A percentile compares a stretch with the other conserved stretches of the same genome.
Evolutionary conservation across 2,113 vertebrate species (phyloP).

Genomic region (Fregetta grallaria): DNA sequence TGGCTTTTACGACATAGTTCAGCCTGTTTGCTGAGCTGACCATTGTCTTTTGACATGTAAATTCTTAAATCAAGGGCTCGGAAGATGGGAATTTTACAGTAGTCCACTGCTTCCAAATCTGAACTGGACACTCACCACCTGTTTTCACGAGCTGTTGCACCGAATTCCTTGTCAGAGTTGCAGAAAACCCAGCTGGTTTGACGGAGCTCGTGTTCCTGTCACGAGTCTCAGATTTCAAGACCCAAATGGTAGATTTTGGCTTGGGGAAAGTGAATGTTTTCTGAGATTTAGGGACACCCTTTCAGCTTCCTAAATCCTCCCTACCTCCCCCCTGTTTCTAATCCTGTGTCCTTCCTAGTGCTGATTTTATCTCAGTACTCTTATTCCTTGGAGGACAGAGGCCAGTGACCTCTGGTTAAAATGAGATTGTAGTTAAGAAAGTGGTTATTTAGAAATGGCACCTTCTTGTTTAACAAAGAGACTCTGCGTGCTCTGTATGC

Average conservation of each 20-base stretch:
- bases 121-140: conserved; percentile 62
- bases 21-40: not conserved
- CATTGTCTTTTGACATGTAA: conserved; percentile 11
- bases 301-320: conserved; percentile 11
- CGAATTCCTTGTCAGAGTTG: conserved; percentile 30
- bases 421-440: not conserved
- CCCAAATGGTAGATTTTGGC: conserved; percentile 18
- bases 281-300: not conserved
- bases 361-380: conserved; percentile 21
- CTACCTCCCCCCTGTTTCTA: not conserved
- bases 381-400: not conserved
- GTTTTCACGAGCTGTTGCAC: conserved; percentile 41
- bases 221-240: conserved; percentile 42
- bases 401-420: not conserved
- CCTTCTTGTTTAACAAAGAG: not conserved
- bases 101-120: conserved; percentile 31
- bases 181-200: conserved; percentile 36
- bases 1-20: not conserved
- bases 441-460: not conserved
- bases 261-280: conserved; percentile 21
- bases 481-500: not conserved
- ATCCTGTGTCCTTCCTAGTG: conserved; percentile 10
- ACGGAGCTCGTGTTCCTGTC: not conserved
- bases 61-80: conserved; percentile 28
- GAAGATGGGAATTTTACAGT: conserved; percentile 45